Evolutionary conservation across 2,888 invertebrate species (phyloP), one percentile per base, ranked within the genome.

Genomic region (Platerodrilus igneus): DNA sequence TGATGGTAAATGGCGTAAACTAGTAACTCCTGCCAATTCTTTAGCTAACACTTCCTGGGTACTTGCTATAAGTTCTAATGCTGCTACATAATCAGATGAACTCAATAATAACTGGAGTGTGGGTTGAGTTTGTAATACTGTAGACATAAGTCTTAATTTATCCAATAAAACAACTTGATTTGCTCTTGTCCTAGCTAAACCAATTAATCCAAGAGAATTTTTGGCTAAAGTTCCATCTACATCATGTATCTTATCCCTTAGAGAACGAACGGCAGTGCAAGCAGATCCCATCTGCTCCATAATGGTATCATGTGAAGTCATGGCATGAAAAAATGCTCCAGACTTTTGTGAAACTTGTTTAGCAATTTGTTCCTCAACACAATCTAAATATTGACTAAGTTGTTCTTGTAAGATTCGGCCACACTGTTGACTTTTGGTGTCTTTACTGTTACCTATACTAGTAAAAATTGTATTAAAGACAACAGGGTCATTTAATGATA

Each of bases 91-190:
- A 69, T 99, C 97, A 46, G 91, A 92, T 6, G 92, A 92, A 45
- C 94, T 91, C 26, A 99, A 73, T 30, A 97, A 72, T 37, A 94
- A 75, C 66, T 99, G 99, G 58, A 99, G 86, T 68, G 93, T 96
- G 1, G 95, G 91, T 66, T 99, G 99, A 10, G 97, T 96, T 72
- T 99, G 96, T 66, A 95, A 86, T 5, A 97, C 93, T 3, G 93
- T 94, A 4, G 87, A 82, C 85, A 97, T 95, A 40, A 95, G 70
- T 62, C 90, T 90, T 27, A 96, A 69, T 56, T 86, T 79, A 53
- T 86, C 83, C 59, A 83, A 71, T 2, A 85, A 76, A 60, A 76
- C 70, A 30, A 74, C 69, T 40, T 82, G 73, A 63, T 86, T 86
- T 25, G 74, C 71, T 47, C 79, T 74, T 2, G 79, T 77, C 58